Percentiles rank a stretch among this genome's conserved stretches.
These are phyloP conservation scores for Benitochromis conjunctus DNA, from an alignment of 2,113 vertebrate species.

Conservation along the genomic window DNA sequence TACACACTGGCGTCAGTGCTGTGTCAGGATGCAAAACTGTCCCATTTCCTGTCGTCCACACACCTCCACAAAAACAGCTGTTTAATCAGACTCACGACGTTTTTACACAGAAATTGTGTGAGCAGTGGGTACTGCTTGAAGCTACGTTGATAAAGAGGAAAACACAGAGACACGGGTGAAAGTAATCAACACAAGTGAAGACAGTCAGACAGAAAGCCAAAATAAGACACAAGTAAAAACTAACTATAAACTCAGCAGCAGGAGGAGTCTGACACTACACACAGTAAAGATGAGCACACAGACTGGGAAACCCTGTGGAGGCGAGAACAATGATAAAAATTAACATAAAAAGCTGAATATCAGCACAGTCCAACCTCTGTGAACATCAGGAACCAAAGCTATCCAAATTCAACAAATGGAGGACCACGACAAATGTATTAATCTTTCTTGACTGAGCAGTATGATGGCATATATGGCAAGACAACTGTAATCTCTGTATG, in stretches of 20 bases:
- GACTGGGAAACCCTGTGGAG: accelerated
- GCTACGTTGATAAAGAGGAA: accelerated
- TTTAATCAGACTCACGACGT: neutral
- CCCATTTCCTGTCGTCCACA: neutral
- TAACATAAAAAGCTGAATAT: neutral
- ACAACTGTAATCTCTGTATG: neutral
- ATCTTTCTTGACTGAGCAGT: neutral
- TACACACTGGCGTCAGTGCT: neutral
- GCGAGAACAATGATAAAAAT: accelerated
- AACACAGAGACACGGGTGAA: neutral
- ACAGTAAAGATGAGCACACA: neutral
- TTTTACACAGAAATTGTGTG: neutral
- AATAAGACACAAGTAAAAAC: neutral
- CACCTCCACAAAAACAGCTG: neutral
- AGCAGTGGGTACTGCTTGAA: neutral
- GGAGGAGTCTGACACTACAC: neutral
- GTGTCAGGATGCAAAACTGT: neutral
- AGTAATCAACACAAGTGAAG: neutral
- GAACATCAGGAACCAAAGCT: neutral
- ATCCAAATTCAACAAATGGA: neutral
- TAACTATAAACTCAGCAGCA: accelerated
- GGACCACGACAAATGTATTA: neutral
- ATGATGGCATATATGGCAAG: neutral
- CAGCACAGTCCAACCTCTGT: neutral
- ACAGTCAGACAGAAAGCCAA: neutral